Evolutionary conservation across 2,888 invertebrate genomes (phyloP).

Genomic region (Blera fallax): DNA sequence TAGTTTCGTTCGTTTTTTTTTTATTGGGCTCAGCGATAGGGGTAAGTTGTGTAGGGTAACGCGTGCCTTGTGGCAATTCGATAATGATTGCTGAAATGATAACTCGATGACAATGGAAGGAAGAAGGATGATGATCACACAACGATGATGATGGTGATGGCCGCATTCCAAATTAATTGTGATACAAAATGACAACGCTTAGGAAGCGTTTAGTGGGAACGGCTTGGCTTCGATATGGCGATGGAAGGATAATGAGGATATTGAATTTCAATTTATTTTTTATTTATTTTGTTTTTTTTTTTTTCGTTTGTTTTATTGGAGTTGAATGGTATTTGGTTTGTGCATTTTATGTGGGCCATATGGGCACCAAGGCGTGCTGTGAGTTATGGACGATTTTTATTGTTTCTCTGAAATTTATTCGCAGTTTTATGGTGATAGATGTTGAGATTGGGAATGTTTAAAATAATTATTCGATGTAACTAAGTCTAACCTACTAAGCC

Average conservation of each 20-base stretch:
- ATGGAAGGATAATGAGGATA: conserved; percentile 65
- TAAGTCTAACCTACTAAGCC: too few relatives aligned
- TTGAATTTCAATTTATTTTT: conserved; percentile 61
- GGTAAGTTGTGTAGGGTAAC: conserved; percentile 62
- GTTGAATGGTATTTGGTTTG: not conserved
- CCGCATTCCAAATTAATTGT: conserved; percentile 66
- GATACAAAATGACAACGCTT: conserved; percentile 57
- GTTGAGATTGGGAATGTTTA: too few relatives aligned
- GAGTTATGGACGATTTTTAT: not conserved
- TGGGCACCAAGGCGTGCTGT: not conserved
- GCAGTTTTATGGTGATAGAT: not conserved
- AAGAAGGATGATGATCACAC: conserved; percentile 21
- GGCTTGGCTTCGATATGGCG: conserved; percentile 39
- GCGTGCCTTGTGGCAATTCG: conserved; percentile 70
- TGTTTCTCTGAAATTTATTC: not conserved
- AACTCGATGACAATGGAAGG: conserved; percentile 23
- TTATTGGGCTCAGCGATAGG: conserved; percentile 56
- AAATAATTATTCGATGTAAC: too few relatives aligned
- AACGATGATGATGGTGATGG: conserved; percentile 48
- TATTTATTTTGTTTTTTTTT: conserved; percentile 19
- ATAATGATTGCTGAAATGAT: conserved; percentile 65
- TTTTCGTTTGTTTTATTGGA: not conserved
- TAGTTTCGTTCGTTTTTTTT: conserved; percentile 41
- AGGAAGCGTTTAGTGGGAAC: conserved; percentile 67
- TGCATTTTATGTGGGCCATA: not conserved